These are phyloP conservation scores for Diaprepes abbreviatus DNA, from an alignment of 2,888 invertebrate genomes.

Conservation along the genomic window DNA sequence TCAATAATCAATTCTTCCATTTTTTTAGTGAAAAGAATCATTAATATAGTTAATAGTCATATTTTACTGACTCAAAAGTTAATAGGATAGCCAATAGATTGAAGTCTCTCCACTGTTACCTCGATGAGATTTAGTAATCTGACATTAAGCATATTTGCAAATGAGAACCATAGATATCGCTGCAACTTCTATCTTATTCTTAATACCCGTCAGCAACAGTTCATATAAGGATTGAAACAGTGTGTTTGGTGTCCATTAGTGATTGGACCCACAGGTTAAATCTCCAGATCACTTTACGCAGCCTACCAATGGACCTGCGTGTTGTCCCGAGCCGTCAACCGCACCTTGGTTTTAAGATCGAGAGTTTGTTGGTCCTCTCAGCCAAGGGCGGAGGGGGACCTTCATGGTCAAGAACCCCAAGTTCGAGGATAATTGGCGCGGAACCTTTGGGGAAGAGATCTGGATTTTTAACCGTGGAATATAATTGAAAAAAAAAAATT, in stretches of 20 bases:
- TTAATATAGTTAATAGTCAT: too few relatives aligned
- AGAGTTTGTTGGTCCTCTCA: neutral
- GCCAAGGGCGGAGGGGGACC: conserved; percentile 3
- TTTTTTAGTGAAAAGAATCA: too few relatives aligned
- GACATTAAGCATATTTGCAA: too few relatives aligned
- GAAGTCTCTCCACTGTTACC: too few relatives aligned
- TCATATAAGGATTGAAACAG: neutral
- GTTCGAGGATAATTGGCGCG: neutral
- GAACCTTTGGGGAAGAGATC: neutral
- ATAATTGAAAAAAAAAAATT: neutral
- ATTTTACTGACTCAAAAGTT: too few relatives aligned
- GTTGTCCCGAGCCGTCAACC: neutral
- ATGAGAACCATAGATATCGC: too few relatives aligned
- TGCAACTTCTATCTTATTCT: too few relatives aligned
- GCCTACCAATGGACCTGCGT: conserved; percentile 1
- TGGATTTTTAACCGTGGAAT: conserved; percentile 17
- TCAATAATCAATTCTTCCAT: too few relatives aligned
- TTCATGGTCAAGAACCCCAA: neutral
- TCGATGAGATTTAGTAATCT: too few relatives aligned
- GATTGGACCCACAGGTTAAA: conserved; percentile 27
- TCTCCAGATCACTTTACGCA: neutral
- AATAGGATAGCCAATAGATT: too few relatives aligned
- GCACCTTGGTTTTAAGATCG: too few relatives aligned
- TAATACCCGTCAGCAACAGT: too few relatives aligned
- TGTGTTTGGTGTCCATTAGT: conserved; percentile 16